Evolutionary conservation across 2,888 invertebrate genomes (phyloP).

Genomic region (Megastigmus dorsalis): DNA sequence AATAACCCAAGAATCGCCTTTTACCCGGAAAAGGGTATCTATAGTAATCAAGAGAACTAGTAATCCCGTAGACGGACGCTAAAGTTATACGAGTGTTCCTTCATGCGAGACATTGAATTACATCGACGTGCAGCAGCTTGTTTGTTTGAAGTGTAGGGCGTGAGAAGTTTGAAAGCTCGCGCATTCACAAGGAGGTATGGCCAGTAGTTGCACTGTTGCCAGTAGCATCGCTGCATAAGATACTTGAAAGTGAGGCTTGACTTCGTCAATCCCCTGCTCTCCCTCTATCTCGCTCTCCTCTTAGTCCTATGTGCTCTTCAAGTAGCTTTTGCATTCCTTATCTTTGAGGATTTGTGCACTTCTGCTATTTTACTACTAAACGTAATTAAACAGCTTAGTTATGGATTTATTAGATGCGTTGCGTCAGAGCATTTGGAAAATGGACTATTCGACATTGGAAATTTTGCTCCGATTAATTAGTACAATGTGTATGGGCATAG

Average conservation of each 20-base stretch:
- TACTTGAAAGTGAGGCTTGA: not conserved
- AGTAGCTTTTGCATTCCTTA: no score
- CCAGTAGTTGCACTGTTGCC: not conserved
- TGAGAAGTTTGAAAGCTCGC: not conserved
- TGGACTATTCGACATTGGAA: no score
- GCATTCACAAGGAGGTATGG: not conserved
- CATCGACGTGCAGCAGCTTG: not conserved
- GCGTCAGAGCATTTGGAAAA: no score
- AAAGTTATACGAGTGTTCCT: not conserved
- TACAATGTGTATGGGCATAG: no score
- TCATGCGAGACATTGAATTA: conserved; percentile 7
- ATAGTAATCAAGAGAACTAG: not conserved
- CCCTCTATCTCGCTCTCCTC: not conserved
- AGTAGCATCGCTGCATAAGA: not conserved
- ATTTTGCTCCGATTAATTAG: no score
- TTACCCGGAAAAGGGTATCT: no score
- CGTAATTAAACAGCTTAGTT: no score
- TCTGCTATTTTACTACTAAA: no score
- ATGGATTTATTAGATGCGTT: no score
- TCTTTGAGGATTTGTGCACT: no score
- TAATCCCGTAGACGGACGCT: conserved; percentile 13
- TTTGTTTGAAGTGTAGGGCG: conserved; percentile 17
- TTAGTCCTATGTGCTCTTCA: not conserved
- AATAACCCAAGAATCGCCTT: no score
- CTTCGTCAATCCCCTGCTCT: not conserved